A percentile compares a stretch with the other conserved stretches of the same genome.
These are phyloP conservation scores for Smutsia gigantea DNA, from an alignment of 2,797 vertebrate species.

Conservation along the genomic window DNA sequence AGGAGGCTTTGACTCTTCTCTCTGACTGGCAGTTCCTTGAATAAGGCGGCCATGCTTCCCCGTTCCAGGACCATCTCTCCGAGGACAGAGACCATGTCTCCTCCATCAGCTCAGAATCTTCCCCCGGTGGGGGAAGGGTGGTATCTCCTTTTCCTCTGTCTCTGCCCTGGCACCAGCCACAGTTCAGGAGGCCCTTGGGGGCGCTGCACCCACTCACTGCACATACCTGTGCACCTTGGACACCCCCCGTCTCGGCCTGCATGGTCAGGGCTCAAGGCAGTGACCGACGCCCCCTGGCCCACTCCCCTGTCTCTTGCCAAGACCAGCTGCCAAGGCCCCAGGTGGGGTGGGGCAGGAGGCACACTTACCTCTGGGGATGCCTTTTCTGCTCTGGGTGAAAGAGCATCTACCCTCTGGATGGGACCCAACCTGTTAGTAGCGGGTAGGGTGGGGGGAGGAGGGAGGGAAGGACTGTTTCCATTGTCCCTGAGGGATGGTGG, in stretches of 20 bases:
- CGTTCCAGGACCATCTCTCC: neutral
- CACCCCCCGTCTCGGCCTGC: neutral
- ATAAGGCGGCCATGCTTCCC: neutral
- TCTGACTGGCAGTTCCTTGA: neutral
- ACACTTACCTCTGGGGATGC: conserved; percentile 74
- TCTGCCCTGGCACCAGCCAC: neutral
- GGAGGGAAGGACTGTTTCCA: neutral
- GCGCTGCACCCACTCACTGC: neutral
- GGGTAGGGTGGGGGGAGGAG: conserved; percentile 31
- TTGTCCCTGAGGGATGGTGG: conserved; percentile 4
- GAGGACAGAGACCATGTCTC: conserved; percentile 16
- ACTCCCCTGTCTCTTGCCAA: neutral
- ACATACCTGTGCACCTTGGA: conserved; percentile 45
- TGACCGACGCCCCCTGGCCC: conserved; percentile 7
- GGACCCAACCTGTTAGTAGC: conserved; percentile 71
- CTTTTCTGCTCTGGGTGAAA: conserved; percentile 70
- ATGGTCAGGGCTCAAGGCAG: neutral
- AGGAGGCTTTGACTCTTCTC: neutral
- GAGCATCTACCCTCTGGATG: conserved; percentile 71
- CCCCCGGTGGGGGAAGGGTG: neutral
- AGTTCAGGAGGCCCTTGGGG: neutral
- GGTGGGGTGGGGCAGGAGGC: neutral
- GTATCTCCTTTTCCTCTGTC: conserved; percentile 26
- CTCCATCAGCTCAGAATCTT: neutral
- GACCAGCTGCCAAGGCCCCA: neutral